These are phyloP conservation scores for Zygogramma bicolorata DNA, from an alignment of 2,888 invertebrate species.

Conservation along the genomic window DNA sequence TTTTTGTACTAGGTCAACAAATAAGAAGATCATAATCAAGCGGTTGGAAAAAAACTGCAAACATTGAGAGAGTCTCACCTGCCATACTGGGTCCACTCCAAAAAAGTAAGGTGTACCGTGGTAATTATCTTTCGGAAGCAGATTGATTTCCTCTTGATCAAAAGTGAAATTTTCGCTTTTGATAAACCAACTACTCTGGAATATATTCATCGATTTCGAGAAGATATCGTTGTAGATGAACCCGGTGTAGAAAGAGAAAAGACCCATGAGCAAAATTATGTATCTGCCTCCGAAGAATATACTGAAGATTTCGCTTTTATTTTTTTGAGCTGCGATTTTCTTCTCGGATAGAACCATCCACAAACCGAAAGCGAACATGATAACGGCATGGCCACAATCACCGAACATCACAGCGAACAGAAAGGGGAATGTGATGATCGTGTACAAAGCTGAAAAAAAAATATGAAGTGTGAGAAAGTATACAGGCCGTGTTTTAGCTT, in stretches of 20 bases:
- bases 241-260: slow-evolving; percentile 83
- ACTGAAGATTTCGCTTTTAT: slow-evolving; percentile 80
- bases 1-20: too few species aligned
- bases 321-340: slow-evolving; percentile 76
- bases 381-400: slow-evolving; percentile 89
- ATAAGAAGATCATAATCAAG: too few species aligned
- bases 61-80: too few species aligned
- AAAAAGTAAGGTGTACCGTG: slow-evolving; percentile 73
- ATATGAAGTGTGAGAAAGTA: too few species aligned
- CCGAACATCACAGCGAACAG: slow-evolving; percentile 97
- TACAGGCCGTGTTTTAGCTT: too few species aligned
- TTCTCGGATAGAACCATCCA: slow-evolving; percentile 88
- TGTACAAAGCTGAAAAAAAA: slow-evolving; percentile 62
- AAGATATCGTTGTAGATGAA: slow-evolving; percentile 85
- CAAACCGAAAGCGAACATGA: slow-evolving; percentile 83
- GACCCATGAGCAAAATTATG: slow-evolving; percentile 82
- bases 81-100: slow-evolving; percentile 83
- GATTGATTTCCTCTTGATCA: slow-evolving; percentile 53
- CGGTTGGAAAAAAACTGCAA: too few species aligned
- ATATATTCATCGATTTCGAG: slow-evolving; percentile 80
- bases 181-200: slow-evolving; percentile 75
- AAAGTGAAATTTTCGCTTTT: slow-evolving; percentile 25
- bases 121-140: slow-evolving; percentile 67
- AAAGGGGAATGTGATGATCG: slow-evolving; percentile 93
- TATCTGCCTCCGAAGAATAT: slow-evolving; percentile 84